These are phyloP conservation scores for Stratiomys singularior DNA, from an alignment of 2,888 invertebrate species.

Conservation along the genomic window DNA sequence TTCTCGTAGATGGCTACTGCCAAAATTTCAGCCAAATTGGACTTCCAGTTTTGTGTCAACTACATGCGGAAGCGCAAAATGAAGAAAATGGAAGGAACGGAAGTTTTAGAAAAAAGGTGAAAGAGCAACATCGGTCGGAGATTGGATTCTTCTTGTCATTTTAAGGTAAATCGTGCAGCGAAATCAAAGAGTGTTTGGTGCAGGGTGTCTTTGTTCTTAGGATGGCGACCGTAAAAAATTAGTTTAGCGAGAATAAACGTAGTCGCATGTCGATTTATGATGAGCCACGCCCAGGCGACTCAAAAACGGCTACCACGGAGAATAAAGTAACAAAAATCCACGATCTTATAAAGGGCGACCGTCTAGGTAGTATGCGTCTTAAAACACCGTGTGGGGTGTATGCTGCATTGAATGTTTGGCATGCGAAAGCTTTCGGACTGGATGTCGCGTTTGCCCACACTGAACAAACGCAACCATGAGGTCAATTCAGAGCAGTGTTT, in stretches of 20 bases:
- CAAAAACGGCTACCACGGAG: no score
- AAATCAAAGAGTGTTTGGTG: constrained; percentile 10
- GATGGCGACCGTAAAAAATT: constrained; percentile 2
- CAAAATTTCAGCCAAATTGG: neutral
- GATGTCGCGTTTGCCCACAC: neutral
- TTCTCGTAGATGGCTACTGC: neutral
- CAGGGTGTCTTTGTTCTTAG: neutral
- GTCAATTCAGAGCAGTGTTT: neutral
- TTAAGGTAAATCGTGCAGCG: neutral
- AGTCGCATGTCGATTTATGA: neutral
- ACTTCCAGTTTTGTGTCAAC: neutral
- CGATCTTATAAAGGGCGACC: neutral
- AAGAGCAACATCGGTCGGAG: neutral
- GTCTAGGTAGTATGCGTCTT: neutral
- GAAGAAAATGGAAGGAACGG: neutral
- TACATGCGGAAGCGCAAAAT: neutral
- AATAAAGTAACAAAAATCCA: no score
- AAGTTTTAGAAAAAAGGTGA: neutral
- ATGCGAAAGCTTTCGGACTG: neutral
- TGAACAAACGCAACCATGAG: neutral
- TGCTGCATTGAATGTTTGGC: neutral
- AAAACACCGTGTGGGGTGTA: no score
- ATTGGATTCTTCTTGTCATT: neutral
- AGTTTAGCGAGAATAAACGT: neutral
- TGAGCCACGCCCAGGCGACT: no score